A percentile compares a stretch with the other conserved stretches of the same genome.
phyloP scores from a whole-genome alignment of 2,113 vertebrate genomes.

The Phyllopteryx taeniolatus region DNA sequence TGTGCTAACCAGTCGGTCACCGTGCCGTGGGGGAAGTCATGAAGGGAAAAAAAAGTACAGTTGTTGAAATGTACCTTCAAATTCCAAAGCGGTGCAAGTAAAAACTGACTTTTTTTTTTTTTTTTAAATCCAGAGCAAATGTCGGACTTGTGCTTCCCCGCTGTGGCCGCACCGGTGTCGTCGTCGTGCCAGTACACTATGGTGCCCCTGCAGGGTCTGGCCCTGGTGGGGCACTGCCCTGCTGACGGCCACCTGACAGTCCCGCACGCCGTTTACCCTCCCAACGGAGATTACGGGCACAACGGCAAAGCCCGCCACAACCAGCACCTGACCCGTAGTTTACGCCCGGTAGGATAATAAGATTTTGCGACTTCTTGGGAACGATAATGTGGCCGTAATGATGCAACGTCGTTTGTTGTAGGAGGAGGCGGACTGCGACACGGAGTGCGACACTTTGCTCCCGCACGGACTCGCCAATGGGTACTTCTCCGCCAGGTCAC shows the following conservation, averaged over 20 bases:
- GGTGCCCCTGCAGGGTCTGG: conserved; percentile 85
- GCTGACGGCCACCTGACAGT: conserved; percentile 56
- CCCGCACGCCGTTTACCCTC: conserved; percentile 48
- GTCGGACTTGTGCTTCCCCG: conserved; percentile 84
- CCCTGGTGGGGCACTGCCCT: conserved; percentile 75
- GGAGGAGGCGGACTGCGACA: conserved; percentile 75
- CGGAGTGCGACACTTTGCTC: conserved; percentile 72
- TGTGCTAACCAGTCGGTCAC: too few relatives aligned
- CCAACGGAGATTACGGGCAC: conserved; percentile 55
- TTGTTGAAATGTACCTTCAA: too few relatives aligned
- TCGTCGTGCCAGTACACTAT: conserved; percentile 94
- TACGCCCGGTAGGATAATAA: background rate
- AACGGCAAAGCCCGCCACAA: conserved; percentile 70
- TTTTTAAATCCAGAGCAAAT: conserved; percentile 82
- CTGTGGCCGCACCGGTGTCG: conserved; percentile 75
- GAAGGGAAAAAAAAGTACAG: too few relatives aligned
- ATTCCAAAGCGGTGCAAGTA: too few relatives aligned
- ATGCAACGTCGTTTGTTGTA: conserved; percentile 22
- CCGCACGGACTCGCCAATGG: conserved; percentile 72
- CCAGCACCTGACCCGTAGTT: background rate
- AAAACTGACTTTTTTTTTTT: background rate
- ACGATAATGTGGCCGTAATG: background rate
- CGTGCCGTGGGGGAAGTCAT: too few relatives aligned
- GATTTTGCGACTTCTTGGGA: background rate
- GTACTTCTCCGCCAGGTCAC: conserved; percentile 76